Percentiles rank a stretch among this genome's conserved stretches.
Evolutionary conservation across 2,888 invertebrate genomes (phyloP).

Genomic region (Cataglyphis albicans): DNA sequence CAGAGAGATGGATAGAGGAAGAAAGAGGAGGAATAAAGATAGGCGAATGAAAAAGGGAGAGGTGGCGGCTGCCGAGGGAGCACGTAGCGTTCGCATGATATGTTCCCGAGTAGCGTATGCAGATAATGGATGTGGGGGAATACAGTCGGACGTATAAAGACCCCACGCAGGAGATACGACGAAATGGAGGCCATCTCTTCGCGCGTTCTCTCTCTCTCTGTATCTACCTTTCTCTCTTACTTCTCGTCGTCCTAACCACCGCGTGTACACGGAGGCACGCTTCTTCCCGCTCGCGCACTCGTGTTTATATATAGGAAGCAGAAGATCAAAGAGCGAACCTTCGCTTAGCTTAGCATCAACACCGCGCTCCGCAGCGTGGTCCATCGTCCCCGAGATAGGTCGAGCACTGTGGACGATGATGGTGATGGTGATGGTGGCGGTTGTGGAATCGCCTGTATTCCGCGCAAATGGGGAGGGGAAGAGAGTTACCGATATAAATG

Average conservation of each 20-base stretch:
- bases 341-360: constrained; percentile 82
- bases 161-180: constrained; percentile 76
- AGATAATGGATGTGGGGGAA: constrained; percentile 77
- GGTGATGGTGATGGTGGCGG: constrained; percentile 54
- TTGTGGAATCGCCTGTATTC: constrained; percentile 45
- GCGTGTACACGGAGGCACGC: constrained; percentile 38
- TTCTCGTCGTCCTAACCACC: constrained; percentile 30
- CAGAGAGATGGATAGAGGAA: constrained; percentile 20
- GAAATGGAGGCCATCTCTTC: constrained; percentile 74
- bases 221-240: constrained; percentile 30
- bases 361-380: constrained; percentile 75
- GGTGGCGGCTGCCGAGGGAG: constrained; percentile 54
- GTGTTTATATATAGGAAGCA: constrained; percentile 85
- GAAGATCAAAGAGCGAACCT: constrained; percentile 85
- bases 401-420: constrained; percentile 70
- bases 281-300: constrained; percentile 60
- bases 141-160: constrained; percentile 77
- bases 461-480: constrained; percentile 20
- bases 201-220: constrained; percentile 46
- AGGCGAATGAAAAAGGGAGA: constrained; percentile 10
- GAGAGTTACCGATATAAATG: constrained; percentile 73
- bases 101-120: constrained; percentile 72
- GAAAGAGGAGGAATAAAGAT: not conserved
- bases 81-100: constrained; percentile 72
- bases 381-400: constrained; percentile 78